Base-by-base conservation (phyloP, 2,113 vertebrate species). In the Blennius ocellaris region DNA sequence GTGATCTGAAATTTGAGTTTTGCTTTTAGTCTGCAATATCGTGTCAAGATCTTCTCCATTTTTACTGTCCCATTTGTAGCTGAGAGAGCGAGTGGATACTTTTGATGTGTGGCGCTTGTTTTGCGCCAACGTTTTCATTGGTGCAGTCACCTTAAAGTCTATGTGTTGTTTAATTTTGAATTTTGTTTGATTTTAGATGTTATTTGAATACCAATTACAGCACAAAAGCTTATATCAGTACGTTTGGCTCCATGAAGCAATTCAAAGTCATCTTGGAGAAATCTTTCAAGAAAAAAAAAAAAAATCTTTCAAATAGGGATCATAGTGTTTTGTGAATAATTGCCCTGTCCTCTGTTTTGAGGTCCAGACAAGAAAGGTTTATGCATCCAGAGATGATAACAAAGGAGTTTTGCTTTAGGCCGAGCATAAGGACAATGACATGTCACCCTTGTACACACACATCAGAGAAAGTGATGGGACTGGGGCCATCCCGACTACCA, bases 401-500 rank as follows among this genome's bases (percentile, higher is more conserved):
- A 88, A 89, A 90, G 81, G 64, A 73, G 73, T 78, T 81, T 82
- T 36, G 87, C 90, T 92, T 82, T 83, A 89, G 88, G 90, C 93
- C 70, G 56, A 82, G 81, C 62, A 50, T 7, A 65, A 86, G 86
- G 87, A 89, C 90, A 92, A 84, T 84, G 82, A 85, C 83, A 84
- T 62, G 71, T 80, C 89, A 81, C 85, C 78, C 74, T 79, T 85
- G 59, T 74, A 81, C 79, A 70, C 76, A 52, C 65, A 90, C 82
- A 90, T 92, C 91, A 93, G 88, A 92, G 82, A 43, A 78, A 69
- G 81, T 75, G 81, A 75, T 70, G 76, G 57, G 80, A 75, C 74
- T 16, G 47, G 55, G 82, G 73, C 80, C 55, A 56, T 82, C 73
- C 70, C 79, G 75, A 63, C 74, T 71, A 48, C 74, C 37, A 84